Percentiles rank a stretch among this genome's conserved stretches.
These are phyloP conservation scores for Corythucha ciliata DNA, from an alignment of 2,888 invertebrate genomes.

Conservation along the genomic window DNA sequence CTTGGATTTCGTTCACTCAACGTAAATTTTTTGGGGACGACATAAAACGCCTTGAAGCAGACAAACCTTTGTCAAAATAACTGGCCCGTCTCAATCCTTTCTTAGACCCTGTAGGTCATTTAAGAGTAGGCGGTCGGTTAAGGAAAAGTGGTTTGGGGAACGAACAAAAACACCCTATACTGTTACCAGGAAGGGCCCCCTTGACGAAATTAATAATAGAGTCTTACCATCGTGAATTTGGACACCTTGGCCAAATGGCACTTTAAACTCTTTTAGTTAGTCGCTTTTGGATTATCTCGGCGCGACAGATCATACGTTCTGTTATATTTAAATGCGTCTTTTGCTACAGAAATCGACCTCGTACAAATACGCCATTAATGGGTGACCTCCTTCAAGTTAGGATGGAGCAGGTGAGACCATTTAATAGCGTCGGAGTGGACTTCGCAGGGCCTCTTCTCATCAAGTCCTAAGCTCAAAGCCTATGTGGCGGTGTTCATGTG, in stretches of 20 bases:
- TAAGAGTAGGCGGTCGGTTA: slow-evolving; percentile 29
- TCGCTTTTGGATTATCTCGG: slow-evolving; percentile 15
- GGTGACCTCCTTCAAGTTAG: slow-evolving; percentile 21
- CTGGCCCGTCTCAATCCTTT: slow-evolving; percentile 17
- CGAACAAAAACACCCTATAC: slow-evolving; percentile 19
- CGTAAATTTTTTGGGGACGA: not conserved
- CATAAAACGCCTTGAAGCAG: not conserved
- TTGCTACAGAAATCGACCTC: slow-evolving; percentile 10
- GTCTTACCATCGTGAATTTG: slow-evolving; percentile 17
- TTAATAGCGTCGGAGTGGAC: slow-evolving; percentile 23
- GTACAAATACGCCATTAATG: slow-evolving; percentile 18
- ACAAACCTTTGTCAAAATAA: not conserved
- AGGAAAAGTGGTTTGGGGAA: not conserved
- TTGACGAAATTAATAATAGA: slow-evolving; percentile 18
- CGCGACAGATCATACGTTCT: slow-evolving; percentile 4
- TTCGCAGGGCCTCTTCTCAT: slow-evolving; percentile 25
- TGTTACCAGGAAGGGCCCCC: slow-evolving; percentile 13
- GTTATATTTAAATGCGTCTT: slow-evolving; percentile 10
- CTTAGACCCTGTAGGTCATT: slow-evolving; percentile 16
- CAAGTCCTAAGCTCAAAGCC: too few species aligned
- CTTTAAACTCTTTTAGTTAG: slow-evolving; percentile 5
- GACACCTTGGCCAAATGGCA: slow-evolving; percentile 15
- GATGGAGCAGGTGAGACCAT: slow-evolving; percentile 15
- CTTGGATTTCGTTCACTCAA: not conserved
- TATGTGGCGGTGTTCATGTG: too few species aligned